A percentile compares a stretch with the other conserved stretches of the same genome.
Conservation (phyloP, 2,797 vertebrate species). For the Psittacula echo region DNA sequence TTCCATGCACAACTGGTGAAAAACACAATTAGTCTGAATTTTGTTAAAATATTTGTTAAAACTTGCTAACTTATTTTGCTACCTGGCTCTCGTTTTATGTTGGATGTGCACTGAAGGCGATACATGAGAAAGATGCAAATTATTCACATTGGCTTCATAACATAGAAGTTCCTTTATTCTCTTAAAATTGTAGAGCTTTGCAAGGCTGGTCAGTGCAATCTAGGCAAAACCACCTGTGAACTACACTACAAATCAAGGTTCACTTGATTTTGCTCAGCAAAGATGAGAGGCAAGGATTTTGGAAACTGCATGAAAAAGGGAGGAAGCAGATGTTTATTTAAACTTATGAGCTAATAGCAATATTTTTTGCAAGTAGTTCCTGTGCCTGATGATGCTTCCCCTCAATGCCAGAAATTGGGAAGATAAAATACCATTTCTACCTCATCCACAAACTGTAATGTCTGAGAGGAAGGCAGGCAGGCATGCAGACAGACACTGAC, state of each 20-base stretch:
- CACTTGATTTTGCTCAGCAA: not conserved
- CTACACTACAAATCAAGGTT: not conserved
- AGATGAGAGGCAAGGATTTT: not conserved
- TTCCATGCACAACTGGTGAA: not conserved
- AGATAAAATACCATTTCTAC: not conserved
- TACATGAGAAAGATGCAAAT: not conserved
- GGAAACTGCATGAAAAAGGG: not conserved
- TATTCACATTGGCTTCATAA: not conserved
- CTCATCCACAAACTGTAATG: not conserved
- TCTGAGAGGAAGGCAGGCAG: not conserved
- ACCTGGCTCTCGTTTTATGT: fast-evolving
- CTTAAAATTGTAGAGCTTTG: not conserved
- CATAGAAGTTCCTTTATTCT: not conserved
- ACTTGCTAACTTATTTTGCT: not conserved
- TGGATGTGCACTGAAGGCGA: not conserved
- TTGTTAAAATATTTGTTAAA: not conserved
- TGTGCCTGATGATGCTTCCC: not conserved
- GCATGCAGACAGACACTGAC: not conserved
- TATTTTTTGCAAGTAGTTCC: not conserved
- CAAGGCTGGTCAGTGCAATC: not conserved
- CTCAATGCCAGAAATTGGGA: not conserved
- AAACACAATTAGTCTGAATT: not conserved
- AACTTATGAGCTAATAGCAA: not conserved
- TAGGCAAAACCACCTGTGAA: not conserved
- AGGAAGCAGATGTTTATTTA: not conserved